These are phyloP conservation scores for Falcunculus frontatus DNA, from an alignment of 2,113 vertebrate species.

Conservation along the genomic window DNA sequence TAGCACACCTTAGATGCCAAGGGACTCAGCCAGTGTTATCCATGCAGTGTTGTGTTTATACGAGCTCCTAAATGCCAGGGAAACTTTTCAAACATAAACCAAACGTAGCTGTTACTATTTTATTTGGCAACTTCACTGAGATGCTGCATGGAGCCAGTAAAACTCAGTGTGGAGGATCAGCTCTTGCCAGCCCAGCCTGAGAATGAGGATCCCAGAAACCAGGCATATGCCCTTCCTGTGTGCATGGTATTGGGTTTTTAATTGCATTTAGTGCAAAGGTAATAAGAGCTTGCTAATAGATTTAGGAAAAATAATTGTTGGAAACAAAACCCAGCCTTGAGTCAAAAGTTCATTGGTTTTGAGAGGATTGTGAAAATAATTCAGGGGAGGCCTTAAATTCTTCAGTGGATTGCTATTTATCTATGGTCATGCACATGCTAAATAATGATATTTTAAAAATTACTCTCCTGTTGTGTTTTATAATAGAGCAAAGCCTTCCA, in stretches of 20 bases:
- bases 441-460: slow-evolving; percentile 27
- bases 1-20: background rate
- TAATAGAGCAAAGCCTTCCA: slow-evolving; percentile 10
- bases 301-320: background rate
- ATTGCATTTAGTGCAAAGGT: background rate
- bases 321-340: background rate
- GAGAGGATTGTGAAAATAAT: slow-evolving; percentile 9
- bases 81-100: background rate
- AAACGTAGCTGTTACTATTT: background rate
- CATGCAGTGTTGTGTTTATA: background rate
- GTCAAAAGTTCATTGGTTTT: slow-evolving; percentile 17
- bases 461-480: slow-evolving; percentile 14
- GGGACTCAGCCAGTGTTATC: background rate
- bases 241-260: background rate
- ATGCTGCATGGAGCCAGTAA: background rate
- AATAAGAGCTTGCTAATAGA: background rate
- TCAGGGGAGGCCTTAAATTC: background rate
- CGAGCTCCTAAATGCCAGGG: background rate
- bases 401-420: slow-evolving; percentile 22
- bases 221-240: background rate
- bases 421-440: background rate
- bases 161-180: background rate
- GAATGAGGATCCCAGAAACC: background rate
- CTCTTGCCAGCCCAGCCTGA: background rate
- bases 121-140: background rate